Evolutionary conservation across 2,888 invertebrate species (phyloP).

Genomic region (Mallateleia sp.): DNA sequence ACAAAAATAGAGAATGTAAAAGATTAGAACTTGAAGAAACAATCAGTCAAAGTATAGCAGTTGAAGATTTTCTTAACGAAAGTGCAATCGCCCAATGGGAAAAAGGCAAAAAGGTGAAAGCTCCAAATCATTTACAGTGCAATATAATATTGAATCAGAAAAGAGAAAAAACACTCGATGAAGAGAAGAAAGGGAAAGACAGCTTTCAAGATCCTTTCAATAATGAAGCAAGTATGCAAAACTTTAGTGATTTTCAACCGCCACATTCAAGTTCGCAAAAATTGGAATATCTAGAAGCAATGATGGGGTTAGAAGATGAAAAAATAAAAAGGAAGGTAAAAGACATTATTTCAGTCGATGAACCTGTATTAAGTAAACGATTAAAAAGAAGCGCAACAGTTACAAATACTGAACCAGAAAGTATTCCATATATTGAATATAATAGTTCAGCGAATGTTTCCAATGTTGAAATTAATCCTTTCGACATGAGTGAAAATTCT

Average conservation of each 20-base stretch:
- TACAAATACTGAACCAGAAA: too few relatives aligned
- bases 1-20: not conserved
- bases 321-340: too few relatives aligned
- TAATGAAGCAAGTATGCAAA: not conserved
- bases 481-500: slow-evolving; percentile 26
- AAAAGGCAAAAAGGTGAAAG: slow-evolving; percentile 13
- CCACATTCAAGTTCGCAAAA: too few relatives aligned
- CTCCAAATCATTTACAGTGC: slow-evolving; percentile 29
- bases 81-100: slow-evolving; percentile 19
- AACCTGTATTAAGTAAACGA: too few relatives aligned
- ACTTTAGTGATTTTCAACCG: not conserved
- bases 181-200: not conserved
- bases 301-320: too few relatives aligned
- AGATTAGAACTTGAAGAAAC: slow-evolving; percentile 6
- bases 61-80: slow-evolving; percentile 1
- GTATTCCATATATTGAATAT: too few relatives aligned
- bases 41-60: not conserved
- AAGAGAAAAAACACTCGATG: not conserved
- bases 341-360: too few relatives aligned
- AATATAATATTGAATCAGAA: slow-evolving; percentile 3
- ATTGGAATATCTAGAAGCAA: too few relatives aligned
- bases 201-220: not conserved
- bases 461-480: too few relatives aligned
- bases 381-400: too few relatives aligned
- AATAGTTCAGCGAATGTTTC: too few relatives aligned